phyloP scores from a whole-genome alignment of 2,888 invertebrate genomes.

The Epinotia demarniana region DNA sequence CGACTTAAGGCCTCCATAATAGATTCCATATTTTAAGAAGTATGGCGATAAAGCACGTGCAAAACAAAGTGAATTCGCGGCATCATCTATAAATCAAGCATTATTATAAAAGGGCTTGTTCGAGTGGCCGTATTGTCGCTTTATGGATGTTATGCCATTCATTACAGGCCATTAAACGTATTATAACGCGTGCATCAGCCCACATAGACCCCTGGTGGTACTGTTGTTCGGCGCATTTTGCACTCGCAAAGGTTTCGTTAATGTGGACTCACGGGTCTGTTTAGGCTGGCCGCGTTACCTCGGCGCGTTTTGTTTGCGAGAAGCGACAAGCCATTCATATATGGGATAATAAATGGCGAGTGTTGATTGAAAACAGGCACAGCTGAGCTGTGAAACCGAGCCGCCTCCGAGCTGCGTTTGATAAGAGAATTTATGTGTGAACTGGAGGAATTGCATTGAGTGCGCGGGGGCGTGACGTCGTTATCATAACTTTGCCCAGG shows the following conservation, averaged over 20 bases:
- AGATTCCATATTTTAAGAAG: slow-evolving; percentile 53
- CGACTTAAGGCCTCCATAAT: neutral
- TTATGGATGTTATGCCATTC: slow-evolving; percentile 84
- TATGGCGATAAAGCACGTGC: slow-evolving; percentile 75
- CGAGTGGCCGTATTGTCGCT: slow-evolving; percentile 81
- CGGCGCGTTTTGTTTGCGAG: slow-evolving; percentile 80
- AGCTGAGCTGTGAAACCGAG: slow-evolving; percentile 51
- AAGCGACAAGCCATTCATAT: slow-evolving; percentile 81
- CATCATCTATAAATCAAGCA: slow-evolving; percentile 78
- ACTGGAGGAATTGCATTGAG: slow-evolving; percentile 18
- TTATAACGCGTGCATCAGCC: slow-evolving; percentile 73
- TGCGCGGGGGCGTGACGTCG: slow-evolving; percentile 32
- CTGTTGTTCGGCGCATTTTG: slow-evolving; percentile 33
- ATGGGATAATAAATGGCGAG: slow-evolving; percentile 78
- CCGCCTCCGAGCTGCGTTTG: slow-evolving; percentile 30
- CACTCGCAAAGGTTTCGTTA: slow-evolving; percentile 52
- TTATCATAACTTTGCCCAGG: slow-evolving; percentile 19
- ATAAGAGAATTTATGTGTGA: slow-evolving; percentile 43
- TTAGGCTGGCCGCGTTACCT: slow-evolving; percentile 70
- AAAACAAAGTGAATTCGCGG: slow-evolving; percentile 75
- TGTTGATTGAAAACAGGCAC: slow-evolving; percentile 68
- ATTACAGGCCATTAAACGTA: slow-evolving; percentile 84
- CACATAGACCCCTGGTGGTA: slow-evolving; percentile 55
- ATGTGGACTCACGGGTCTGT: slow-evolving; percentile 63
- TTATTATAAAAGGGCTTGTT: slow-evolving; percentile 81